A percentile compares a stretch with the other conserved stretches of the same genome.
These are phyloP conservation scores for Alligator mississippiensis DNA, from an alignment of 2,113 vertebrate genomes.

Conservation along the genomic window DNA sequence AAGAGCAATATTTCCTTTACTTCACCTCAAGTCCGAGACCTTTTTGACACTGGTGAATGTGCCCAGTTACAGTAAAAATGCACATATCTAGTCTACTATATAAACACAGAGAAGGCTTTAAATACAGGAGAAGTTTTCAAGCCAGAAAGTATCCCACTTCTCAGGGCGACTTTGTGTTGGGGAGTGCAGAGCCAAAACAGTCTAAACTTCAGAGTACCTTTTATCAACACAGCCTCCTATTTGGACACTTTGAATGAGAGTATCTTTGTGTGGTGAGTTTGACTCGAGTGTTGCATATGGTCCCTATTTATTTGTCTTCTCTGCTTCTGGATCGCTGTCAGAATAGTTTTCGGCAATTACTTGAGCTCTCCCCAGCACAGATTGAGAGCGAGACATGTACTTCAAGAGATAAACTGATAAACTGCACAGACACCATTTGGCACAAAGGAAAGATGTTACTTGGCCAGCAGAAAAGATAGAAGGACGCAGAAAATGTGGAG, in stretches of 20 bases:
- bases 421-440: conserved; percentile 8
- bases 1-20: neutral
- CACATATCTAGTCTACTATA: neutral
- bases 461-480: conserved; percentile 42
- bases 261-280: neutral
- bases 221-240: neutral
- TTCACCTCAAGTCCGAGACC: neutral
- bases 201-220: accelerated
- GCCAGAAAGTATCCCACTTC: neutral
- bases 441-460: conserved; percentile 35
- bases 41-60: neutral
- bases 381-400: conserved; percentile 22
- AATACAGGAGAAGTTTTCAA: accelerated
- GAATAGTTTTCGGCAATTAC: conserved; percentile 49
- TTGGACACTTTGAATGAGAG: neutral
- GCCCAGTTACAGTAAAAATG: accelerated
- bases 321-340: conserved; percentile 24
- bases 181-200: accelerated
- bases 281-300: neutral
- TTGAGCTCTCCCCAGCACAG: conserved; percentile 1
- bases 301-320: conserved; percentile 27
- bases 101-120: neutral
- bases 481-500: conserved; percentile 27
- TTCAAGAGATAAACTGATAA: conserved; percentile 34
- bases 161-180: neutral